A percentile compares a stretch with the other conserved stretches of the same genome.
Conservation (phyloP, 2,888 invertebrate genomes). For the Scaptomyza caliginosa region DNA sequence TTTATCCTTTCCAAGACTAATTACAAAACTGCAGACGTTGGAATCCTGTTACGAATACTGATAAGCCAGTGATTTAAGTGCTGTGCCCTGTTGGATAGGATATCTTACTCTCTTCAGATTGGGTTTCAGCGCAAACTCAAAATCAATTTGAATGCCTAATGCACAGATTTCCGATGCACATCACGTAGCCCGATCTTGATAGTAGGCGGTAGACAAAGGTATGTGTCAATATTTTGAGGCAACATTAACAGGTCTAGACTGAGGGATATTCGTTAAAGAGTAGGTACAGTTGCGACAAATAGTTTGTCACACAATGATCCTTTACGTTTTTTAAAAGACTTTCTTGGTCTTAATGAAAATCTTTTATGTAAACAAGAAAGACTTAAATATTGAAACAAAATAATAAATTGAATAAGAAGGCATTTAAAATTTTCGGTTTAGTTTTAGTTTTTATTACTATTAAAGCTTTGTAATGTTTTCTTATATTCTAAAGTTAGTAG, state of each 20-base stretch:
- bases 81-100: conserved; percentile 20
- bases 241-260: conserved; percentile 26
- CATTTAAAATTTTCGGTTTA: conserved; percentile 9
- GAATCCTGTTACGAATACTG: conserved; percentile 32
- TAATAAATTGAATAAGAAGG: neutral
- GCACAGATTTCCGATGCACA: conserved; percentile 8
- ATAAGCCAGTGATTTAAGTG: conserved; percentile 35
- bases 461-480: conserved; percentile 47
- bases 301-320: neutral
- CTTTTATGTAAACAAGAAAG: too few species aligned
- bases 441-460: conserved; percentile 53
- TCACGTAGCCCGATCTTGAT: conserved; percentile 32
- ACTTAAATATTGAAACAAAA: neutral
- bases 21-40: conserved; percentile 29
- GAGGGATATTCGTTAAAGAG: neutral
- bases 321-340: too few species aligned
- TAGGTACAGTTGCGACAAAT: conserved; percentile 22
- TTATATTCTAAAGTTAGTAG: conserved; percentile 37
- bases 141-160: neutral
- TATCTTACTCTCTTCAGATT: conserved; percentile 27
- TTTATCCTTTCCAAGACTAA: conserved; percentile 41
- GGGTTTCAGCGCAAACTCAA: conserved; percentile 20
- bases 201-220: conserved; percentile 10
- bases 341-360: too few species aligned
- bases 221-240: conserved; percentile 38